Base-by-base conservation (phyloP, 1,140 invertebrate species). In the Chelonus insularis region DNA sequence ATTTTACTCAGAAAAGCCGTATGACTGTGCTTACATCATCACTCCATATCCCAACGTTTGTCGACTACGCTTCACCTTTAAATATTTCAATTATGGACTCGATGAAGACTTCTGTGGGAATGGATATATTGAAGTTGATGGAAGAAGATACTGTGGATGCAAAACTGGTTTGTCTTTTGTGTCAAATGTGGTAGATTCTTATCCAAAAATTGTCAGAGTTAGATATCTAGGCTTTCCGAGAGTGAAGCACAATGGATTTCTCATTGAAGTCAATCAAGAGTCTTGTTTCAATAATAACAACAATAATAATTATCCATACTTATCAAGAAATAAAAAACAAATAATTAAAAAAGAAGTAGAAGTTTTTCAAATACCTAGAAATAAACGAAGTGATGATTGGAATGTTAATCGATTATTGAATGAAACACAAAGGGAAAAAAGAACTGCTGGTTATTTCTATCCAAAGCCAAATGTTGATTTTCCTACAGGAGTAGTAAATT, bases 81-180 rank as follows among this genome's bases (percentile, higher is more conserved):
- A 82, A 52, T 86, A 80, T 66, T 86, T 86, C 56, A 83, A 83
- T 63, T 72, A 84, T 20, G 85, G 85, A 0, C 63, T 58, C 0
- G 68, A 76, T 0, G 70, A 80, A 23, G 62, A 63, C 9, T 73
- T 63, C 23, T 86, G 86, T 45, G 62, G 51, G 0, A 72, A 81
- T 2, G 84, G 84, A 11, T 83, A 78, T 57, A 51, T 87, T 2
- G 81, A 86, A 66, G 68, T 87, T 1, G 84, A 86, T 61, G 84
- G 83, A 1, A 82, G 80, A 67, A 72, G 74, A 8, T 77, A 84
- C 20, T 87, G 86, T 65, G 85, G 85, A 0, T 87, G 86, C 57
- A 80, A 80, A 14, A 82, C 78, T 1, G 82, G 83, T 4, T 68
- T 82, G 18, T 79, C 79, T 29, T 66, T 84, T 12, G 73, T 64